These are phyloP conservation scores for Hemitrygon akajei DNA, from an alignment of 2,797 vertebrate genomes.

Conservation along the genomic window DNA sequence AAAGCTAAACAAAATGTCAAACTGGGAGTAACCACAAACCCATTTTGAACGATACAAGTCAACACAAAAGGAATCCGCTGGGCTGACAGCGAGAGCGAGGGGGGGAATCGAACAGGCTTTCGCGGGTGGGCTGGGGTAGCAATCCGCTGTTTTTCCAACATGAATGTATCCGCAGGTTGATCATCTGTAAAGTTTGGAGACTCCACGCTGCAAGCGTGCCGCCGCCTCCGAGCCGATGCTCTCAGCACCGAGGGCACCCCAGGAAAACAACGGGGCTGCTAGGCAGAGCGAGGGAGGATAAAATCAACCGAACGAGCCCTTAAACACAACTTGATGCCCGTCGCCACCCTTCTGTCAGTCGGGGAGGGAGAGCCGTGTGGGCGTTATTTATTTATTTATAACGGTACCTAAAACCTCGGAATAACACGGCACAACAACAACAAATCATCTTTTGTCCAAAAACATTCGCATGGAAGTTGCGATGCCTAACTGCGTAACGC, in stretches of 20 bases:
- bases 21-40: neutral
- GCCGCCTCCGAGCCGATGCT: neutral
- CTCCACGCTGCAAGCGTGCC: neutral
- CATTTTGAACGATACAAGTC: neutral
- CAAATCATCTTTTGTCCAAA: no score
- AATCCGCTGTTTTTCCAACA: no score
- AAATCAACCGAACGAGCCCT: no score
- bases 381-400: no score
- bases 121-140: neutral
- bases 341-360: no score
- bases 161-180: no score
- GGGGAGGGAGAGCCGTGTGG: no score
- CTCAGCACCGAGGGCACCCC: neutral
- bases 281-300: neutral
- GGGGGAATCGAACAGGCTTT: neutral
- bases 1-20: neutral
- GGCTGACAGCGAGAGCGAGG: neutral
- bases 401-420: no score
- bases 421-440: no score
- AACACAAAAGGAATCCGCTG: neutral
- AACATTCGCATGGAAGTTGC: no score
- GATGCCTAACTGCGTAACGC: no score
- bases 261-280: neutral
- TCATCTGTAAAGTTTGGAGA: neutral
- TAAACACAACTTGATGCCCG: no score